These are phyloP conservation scores for Nomada fucata DNA, from an alignment of 2,888 invertebrate genomes.

Conservation along the genomic window DNA sequence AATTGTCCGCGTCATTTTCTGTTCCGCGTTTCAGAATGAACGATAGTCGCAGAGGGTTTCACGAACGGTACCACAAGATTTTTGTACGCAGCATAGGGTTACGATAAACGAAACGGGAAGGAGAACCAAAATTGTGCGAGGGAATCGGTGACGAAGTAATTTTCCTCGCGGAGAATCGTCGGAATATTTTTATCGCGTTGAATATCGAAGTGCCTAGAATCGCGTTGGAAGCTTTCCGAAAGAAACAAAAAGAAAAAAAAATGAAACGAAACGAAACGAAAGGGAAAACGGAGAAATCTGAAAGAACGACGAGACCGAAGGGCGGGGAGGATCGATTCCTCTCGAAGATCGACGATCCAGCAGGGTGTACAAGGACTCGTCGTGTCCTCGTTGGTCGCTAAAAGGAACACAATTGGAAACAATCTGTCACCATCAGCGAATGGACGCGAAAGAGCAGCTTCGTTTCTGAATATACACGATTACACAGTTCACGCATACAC, in stretches of 20 bases:
- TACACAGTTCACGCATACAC: background rate
- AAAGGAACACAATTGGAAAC: conserved; percentile 29
- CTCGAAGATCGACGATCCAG: conserved; percentile 14
- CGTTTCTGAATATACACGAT: conserved; percentile 30
- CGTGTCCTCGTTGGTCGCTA: conserved; percentile 73
- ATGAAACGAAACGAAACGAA: background rate
- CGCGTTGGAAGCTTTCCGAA: background rate
- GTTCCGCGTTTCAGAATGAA: background rate
- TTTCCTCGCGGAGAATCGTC: background rate
- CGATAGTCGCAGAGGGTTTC: background rate
- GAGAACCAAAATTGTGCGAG: no score
- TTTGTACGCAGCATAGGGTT: no score
- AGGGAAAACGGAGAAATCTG: background rate
- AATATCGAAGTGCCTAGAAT: conserved; percentile 5
- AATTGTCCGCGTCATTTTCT: conserved; percentile 1
- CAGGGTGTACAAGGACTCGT: conserved; percentile 59
- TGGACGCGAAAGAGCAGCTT: conserved; percentile 56
- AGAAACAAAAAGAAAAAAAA: no score
- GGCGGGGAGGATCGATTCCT: no score
- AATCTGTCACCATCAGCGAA: conserved; percentile 30
- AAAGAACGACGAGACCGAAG: background rate
- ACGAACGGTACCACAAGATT: no score
- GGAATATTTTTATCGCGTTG: no score
- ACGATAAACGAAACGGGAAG: background rate
- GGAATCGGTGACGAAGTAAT: background rate